Conservation (phyloP, 1,140 invertebrate species). For the Drosophila repletoides region DNA sequence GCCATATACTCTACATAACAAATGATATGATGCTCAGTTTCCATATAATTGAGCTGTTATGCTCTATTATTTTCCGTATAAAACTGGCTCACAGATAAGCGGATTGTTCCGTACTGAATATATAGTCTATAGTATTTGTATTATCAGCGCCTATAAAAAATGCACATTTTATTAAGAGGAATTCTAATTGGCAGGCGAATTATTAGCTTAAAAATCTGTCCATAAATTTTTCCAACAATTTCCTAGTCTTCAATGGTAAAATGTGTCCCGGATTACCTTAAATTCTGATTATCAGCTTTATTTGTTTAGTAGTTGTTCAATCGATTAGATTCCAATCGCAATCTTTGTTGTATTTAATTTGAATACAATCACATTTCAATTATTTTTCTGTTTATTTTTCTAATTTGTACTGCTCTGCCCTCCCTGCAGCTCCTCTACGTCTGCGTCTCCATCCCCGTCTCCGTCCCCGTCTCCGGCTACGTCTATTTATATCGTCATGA, state of each 20-base stretch:
- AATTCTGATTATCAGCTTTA: neutral
- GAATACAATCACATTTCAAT: conserved; percentile 71
- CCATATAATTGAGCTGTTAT: conserved; percentile 1
- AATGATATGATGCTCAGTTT: conserved; percentile 1
- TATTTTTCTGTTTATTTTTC: conserved; percentile 41
- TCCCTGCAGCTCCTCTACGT: conserved; percentile 1
- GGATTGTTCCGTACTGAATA: too few species aligned
- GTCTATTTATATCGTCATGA: conserved; percentile 70
- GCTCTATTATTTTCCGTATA: too few species aligned
- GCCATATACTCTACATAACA: too few species aligned
- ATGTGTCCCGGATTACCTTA: too few species aligned
- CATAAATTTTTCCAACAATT: too few species aligned
- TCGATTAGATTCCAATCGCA: neutral
- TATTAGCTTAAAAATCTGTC: too few species aligned
- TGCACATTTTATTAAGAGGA: neutral
- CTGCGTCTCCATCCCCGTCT: conserved; percentile 24
- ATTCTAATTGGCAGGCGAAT: conserved; percentile 7
- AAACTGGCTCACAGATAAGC: too few species aligned
- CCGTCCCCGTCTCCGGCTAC: conserved; percentile 19
- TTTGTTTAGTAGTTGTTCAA: too few species aligned
- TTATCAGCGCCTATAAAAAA: conserved; percentile 7
- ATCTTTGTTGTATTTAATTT: conserved; percentile 41
- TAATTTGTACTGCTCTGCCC: conserved; percentile 25
- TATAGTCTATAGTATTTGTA: too few species aligned
- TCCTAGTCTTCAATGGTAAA: too few species aligned